Conservation (phyloP, 2,113 vertebrate genomes). For the Pitta sordida region DNA sequence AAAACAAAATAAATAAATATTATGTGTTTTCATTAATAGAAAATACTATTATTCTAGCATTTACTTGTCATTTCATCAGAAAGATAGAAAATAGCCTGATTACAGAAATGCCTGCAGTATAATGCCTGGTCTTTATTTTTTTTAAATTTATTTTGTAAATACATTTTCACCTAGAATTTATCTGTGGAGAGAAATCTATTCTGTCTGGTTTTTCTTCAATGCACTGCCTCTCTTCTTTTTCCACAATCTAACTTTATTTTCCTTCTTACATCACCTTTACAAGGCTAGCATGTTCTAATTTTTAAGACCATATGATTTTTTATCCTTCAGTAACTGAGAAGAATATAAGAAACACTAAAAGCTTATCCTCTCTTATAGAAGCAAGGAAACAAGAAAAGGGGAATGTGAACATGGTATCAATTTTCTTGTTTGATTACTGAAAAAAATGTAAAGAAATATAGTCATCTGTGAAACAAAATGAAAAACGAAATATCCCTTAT, state of each 20-base stretch:
- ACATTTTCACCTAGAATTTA: background rate
- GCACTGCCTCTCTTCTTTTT: background rate
- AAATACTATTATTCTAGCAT: background rate
- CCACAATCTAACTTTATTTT: background rate
- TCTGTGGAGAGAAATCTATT: background rate
- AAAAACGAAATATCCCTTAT: background rate
- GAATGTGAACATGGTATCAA: background rate
- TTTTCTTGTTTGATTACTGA: background rate
- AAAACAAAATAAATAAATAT: background rate
- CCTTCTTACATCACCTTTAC: background rate
- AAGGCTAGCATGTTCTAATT: background rate
- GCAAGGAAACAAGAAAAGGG: background rate
- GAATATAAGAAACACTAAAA: background rate
- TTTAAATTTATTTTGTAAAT: too few species aligned
- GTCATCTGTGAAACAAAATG: background rate
- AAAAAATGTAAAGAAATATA: background rate
- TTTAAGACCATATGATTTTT: background rate
- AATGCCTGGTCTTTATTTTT: fast-evolving
- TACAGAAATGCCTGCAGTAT: background rate
- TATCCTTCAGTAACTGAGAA: background rate
- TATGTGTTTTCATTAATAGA: background rate
- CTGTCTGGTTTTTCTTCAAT: background rate
- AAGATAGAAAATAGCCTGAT: background rate
- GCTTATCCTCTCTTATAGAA: background rate
- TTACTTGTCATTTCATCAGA: background rate